phyloP scores from a whole-genome alignment of 2,888 invertebrate genomes.

The Psococerastis gibbosa region DNA sequence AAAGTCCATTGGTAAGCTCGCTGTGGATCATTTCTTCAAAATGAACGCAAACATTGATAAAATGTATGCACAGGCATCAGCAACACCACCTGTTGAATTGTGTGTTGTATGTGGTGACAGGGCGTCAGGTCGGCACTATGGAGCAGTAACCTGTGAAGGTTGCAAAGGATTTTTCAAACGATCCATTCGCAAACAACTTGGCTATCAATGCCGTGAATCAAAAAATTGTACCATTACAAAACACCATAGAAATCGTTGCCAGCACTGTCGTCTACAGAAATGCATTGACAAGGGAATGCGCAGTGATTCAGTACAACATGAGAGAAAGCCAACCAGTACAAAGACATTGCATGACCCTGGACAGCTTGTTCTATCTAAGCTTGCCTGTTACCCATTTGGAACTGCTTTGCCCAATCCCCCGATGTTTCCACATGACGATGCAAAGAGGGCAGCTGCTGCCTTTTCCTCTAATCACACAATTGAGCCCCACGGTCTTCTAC shows the following conservation, averaged over 20 bases:
- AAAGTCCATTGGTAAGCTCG: too few species aligned
- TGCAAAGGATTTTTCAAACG: conserved; percentile 98
- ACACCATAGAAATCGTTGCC: conserved; percentile 94
- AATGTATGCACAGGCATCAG: conserved; percentile 32
- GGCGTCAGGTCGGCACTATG: conserved; percentile 86
- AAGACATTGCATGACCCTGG: conserved; percentile 27
- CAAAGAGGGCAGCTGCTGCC: not conserved
- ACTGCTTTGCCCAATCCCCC: not conserved
- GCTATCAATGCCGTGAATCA: conserved; percentile 88
- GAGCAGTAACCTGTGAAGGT: conserved; percentile 83
- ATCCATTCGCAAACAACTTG: conserved; percentile 89
- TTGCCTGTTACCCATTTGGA: not conserved
- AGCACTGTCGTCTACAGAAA: conserved; percentile 95
- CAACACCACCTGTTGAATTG: conserved; percentile 65
- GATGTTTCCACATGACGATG: not conserved
- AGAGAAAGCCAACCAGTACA: conserved; percentile 68
- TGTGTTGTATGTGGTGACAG: conserved; percentile 93
- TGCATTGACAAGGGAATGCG: conserved; percentile 96
- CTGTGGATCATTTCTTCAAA: too few species aligned
- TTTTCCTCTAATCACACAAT: not conserved
- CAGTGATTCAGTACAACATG: conserved; percentile 97
- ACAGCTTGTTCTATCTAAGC: conserved; percentile 25
- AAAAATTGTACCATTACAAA: conserved; percentile 98
- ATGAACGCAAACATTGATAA: conserved; percentile 20
- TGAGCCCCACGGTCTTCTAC: not conserved